These are phyloP conservation scores for Stichopus chloronotus DNA, from an alignment of 35 echinoderm and acorn worm genomes.

Conservation along the genomic window DNA sequence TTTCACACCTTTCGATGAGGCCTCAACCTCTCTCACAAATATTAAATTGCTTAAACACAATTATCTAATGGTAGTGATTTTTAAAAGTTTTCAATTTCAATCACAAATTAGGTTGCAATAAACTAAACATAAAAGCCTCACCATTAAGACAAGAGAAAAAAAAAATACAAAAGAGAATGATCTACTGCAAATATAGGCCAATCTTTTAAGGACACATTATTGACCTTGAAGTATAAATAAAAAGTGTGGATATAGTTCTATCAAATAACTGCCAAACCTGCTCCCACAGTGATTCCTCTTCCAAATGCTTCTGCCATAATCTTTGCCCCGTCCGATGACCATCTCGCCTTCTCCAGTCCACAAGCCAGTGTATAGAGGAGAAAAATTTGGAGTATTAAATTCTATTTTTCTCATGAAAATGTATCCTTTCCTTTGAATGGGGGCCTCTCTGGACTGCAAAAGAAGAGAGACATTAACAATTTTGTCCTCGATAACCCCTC, in stretches of 20 bases:
- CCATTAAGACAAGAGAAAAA: background rate
- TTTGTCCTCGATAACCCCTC: constrained; percentile 59
- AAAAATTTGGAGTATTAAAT: constrained; percentile 58
- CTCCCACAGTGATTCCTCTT: constrained; percentile 48
- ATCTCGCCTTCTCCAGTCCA: constrained; percentile 40
- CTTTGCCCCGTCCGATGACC: constrained; percentile 46
- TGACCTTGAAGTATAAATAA: background rate
- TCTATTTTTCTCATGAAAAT: constrained; percentile 41
- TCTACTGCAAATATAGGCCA: background rate
- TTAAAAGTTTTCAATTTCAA: background rate
- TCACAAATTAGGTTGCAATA: constrained; percentile 9
- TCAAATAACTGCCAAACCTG: constrained; percentile 50
- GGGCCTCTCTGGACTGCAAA: constrained; percentile 18
- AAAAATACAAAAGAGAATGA: background rate
- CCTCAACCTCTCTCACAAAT: background rate
- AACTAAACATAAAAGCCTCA: background rate
- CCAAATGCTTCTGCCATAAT: constrained; percentile 54
- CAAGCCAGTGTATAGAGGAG: constrained; percentile 10
- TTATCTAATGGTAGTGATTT: background rate
- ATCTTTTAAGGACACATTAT: background rate
- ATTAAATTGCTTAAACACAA: constrained; percentile 21
- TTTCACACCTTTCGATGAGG: background rate
- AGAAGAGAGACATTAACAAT: constrained; percentile 46
- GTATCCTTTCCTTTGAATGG: constrained; percentile 37
- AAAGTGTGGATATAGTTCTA: constrained; percentile 4